phyloP scores from a whole-genome alignment of 2,113 vertebrate genomes.

The Hydrolagus affinis region DNA sequence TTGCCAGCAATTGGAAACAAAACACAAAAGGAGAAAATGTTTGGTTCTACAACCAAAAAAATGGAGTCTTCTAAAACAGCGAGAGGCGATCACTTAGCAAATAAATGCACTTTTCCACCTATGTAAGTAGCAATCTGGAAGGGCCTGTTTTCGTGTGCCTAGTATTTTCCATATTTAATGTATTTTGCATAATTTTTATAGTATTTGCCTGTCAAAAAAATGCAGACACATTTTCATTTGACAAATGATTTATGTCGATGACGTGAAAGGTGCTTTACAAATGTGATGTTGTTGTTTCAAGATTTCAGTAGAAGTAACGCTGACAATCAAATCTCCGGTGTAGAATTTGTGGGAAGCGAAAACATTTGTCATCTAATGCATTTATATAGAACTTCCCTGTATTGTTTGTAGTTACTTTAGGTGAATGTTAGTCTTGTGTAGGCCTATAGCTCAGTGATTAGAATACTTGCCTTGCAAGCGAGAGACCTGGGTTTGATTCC shows the following conservation, averaged over 20 bases:
- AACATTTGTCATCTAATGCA: background rate
- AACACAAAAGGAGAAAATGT: background rate
- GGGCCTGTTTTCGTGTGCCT: background rate
- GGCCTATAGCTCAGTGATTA: too few relatives aligned
- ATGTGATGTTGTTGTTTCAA: too few relatives aligned
- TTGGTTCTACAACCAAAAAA: too few relatives aligned
- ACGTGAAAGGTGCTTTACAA: too few relatives aligned
- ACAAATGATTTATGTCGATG: too few relatives aligned
- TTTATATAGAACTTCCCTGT: background rate
- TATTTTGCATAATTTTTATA: too few relatives aligned
- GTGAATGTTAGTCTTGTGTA: background rate
- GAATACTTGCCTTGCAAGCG: too few relatives aligned
- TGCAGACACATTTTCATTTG: background rate
- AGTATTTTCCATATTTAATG: conserved; percentile 5
- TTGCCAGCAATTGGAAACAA: conserved; percentile 17
- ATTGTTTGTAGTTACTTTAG: background rate
- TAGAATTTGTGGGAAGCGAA: background rate
- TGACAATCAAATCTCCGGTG: background rate
- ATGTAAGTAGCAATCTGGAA: conserved; percentile 15
- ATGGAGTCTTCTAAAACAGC: background rate
- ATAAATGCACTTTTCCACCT: conserved; percentile 8
- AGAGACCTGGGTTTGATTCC: too few relatives aligned
- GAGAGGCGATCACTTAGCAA: background rate
- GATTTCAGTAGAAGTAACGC: background rate
- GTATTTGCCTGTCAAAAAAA: background rate